Percentiles rank a stretch among this genome's conserved stretches.
phyloP scores from a whole-genome alignment of 1,140 invertebrate species.

The Prorops nasuta region DNA sequence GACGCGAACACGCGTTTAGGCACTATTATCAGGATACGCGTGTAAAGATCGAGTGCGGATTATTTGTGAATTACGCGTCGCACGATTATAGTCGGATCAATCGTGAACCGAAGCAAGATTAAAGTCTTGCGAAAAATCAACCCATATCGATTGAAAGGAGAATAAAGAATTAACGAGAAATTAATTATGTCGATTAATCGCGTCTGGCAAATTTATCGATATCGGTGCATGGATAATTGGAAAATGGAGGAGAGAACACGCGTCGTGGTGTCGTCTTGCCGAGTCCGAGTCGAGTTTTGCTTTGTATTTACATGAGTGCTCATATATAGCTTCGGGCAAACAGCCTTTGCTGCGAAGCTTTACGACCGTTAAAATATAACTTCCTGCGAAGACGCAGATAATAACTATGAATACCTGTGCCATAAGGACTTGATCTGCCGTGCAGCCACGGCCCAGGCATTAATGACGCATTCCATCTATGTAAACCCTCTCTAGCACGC shows the following conservation, averaged over 20 bases:
- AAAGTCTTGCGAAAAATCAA: too few species aligned
- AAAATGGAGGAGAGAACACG: conserved; percentile 6
- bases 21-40: too few species aligned
- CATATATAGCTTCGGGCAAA: conserved; percentile 17
- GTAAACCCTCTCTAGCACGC: neutral
- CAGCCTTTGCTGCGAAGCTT: conserved; percentile 24
- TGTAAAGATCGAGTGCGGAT: too few species aligned
- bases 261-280: neutral
- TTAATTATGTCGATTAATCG: too few species aligned
- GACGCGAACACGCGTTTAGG: too few species aligned
- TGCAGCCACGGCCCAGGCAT: conserved; percentile 18
- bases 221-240: too few species aligned
- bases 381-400: conserved; percentile 39
- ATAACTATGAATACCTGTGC: conserved; percentile 37
- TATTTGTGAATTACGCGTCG: too few species aligned
- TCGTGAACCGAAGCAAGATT: too few species aligned
- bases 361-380: conserved; percentile 40
- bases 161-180: too few species aligned
- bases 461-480: conserved; percentile 27
- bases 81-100: too few species aligned
- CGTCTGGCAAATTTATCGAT: too few species aligned
- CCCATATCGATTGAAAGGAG: too few species aligned
- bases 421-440: conserved; percentile 34
- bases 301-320: conserved; percentile 35
- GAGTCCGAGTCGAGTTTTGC: conserved; percentile 16